Conservation (phyloP, 2,797 vertebrate species). For the Meda fulgida region DNA sequence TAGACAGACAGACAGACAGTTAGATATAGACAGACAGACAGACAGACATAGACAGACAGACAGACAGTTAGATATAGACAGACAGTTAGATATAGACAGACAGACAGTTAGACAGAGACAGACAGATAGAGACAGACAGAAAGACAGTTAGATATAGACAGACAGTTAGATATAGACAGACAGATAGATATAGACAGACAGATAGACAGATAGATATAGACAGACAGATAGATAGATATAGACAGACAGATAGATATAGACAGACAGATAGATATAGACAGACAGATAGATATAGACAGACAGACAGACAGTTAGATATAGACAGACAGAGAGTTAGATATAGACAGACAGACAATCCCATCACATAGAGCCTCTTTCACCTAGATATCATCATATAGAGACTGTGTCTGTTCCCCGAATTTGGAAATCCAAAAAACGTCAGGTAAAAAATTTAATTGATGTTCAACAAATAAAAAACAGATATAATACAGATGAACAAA, state of each 20-base stretch:
- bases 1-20: not conserved
- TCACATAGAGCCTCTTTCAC: no score
- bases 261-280: conserved; percentile 15
- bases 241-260: not conserved
- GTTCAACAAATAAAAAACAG: no score
- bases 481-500: no score
- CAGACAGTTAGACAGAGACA: not conserved
- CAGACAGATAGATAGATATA: no score
- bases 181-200: not conserved
- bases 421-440: no score
- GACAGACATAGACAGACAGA: not conserved
- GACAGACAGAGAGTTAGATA: not conserved
- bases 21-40: not conserved
- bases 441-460: no score
- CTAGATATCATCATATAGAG: no score
- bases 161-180: not conserved
- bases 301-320: not conserved
- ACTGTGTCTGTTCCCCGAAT: no score
- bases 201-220: not conserved
- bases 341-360: not conserved
- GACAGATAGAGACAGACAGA: not conserved
- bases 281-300: not conserved
- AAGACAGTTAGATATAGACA: not conserved
- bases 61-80: not conserved
- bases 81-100: not conserved